Evolutionary conservation across 2,797 vertebrate species (phyloP).

Genomic region (Malacoctenus gilli): DNA sequence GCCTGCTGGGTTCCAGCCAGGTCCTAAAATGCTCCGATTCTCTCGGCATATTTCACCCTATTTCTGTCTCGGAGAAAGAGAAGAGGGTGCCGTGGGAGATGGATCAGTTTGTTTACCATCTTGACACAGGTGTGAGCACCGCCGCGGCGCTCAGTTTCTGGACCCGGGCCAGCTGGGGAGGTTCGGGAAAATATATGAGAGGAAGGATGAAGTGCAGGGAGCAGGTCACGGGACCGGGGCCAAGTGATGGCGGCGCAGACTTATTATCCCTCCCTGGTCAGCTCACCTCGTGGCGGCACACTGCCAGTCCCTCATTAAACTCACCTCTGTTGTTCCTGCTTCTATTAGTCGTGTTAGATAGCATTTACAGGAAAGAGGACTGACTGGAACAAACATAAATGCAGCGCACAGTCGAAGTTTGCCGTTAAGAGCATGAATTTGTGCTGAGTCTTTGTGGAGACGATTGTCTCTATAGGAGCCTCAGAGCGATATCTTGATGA

Average conservation of each 20-base stretch:
- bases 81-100: constrained; percentile 20
- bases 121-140: constrained; percentile 50
- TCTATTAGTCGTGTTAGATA: constrained; percentile 24
- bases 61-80: constrained; percentile 31
- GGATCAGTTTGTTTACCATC: constrained; percentile 52
- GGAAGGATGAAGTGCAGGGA: constrained; percentile 44
- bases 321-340: constrained; percentile 12
- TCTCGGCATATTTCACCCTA: constrained; percentile 1
- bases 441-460: constrained; percentile 27
- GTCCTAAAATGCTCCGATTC: constrained; percentile 44
- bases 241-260: constrained; percentile 41
- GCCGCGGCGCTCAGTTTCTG: constrained; percentile 39
- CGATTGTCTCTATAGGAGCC: constrained; percentile 11
- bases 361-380: constrained; percentile 24
- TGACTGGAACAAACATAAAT: constrained; percentile 31
- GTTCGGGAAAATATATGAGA: constrained; percentile 58
- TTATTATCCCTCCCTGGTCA: constrained; percentile 56
- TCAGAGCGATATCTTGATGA: background rate
- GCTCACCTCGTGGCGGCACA: constrained; percentile 34
- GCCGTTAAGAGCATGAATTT: constrained; percentile 20
- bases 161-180: constrained; percentile 40
- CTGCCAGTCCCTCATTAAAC: constrained; percentile 46
- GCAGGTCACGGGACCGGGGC: constrained; percentile 43
- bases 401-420: constrained; percentile 3
- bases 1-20: constrained; percentile 49